Evolutionary conservation across 2,797 vertebrate species (phyloP), one percentile per base, ranked within the genome.

Genomic region (Sternarchorhynchus goeldii): DNA sequence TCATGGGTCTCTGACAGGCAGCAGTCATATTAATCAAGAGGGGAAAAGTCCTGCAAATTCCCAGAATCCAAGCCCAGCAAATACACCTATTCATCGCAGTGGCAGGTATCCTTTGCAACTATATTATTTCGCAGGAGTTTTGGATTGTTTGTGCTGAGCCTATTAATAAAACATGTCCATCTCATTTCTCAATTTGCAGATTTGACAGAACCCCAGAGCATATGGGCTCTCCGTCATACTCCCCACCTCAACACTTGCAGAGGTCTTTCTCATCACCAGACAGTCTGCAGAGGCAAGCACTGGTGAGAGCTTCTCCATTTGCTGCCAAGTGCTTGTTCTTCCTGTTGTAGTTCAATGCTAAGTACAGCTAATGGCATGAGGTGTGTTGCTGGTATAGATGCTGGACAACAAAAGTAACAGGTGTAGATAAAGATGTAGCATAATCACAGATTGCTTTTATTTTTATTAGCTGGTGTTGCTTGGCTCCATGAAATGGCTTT

Each of bases 251-350:
- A 67, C 88, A 85, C 65, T 79, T 91, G 70, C 95, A 95, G 82
- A 93, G 94, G 75, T 88, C 92, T 1, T 92, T 91, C 76, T 90
- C 91, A 0, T 87, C 92, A 16, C 90, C 93, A 0, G 95, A 97
- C 6, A 94, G 82, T 88, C 93, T 96, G 74, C 95, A 97, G 82
- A 95, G 94, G 84, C 92, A 96, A 79, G 95, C 86, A 0, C 83
- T 93, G 95, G 97, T 98, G 91, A 75, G 86, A 1, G 20, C 58
- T 53, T 31, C 3, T 4, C 16, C 57, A 0, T 68, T 32, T 41
- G 65, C 25, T n/a, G 25, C 21, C 31, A 50, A 5, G 29, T 25
- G 66, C 4, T 34, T n/a, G 45, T 50, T 50, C 10, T 50, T 50
- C 45, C 12, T 50, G 14, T 10, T 36, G 34, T 36, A 4, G 10